Evolutionary conservation across 1,140 invertebrate genomes (phyloP).

Genomic region (Drosophila azteca): DNA sequence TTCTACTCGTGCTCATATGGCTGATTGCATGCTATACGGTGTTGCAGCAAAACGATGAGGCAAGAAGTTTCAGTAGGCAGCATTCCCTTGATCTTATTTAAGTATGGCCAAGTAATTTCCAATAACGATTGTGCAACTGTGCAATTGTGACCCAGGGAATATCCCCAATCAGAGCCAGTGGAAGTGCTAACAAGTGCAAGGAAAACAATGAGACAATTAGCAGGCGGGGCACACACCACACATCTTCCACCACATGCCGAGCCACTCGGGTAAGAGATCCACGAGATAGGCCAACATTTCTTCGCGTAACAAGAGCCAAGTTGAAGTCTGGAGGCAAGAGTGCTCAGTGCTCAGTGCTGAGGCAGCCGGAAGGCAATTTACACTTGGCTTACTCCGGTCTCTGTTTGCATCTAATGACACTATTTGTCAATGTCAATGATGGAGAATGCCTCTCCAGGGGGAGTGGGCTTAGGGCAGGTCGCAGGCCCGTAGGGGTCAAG

Average conservation of each 20-base stretch:
- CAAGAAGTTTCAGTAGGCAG: not conserved
- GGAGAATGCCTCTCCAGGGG: not conserved
- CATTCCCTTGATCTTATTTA: constrained; percentile 6
- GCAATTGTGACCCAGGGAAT: constrained; percentile 1
- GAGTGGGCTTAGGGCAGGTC: constrained; percentile 31
- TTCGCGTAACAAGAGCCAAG: constrained; percentile 69
- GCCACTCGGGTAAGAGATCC: constrained; percentile 12
- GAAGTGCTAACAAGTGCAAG: constrained; percentile 38
- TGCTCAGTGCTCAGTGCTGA: constrained; percentile 5
- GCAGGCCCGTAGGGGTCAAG: constrained; percentile 60
- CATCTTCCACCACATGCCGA: constrained; percentile 33
- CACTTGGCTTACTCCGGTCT: constrained; percentile 52
- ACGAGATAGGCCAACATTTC: constrained; percentile 53
- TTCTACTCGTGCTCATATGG: constrained; percentile 48
- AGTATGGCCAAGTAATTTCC: not conserved
- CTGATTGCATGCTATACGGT: constrained; percentile 53
- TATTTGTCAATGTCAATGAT: constrained; percentile 71
- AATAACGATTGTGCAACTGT: constrained; percentile 4
- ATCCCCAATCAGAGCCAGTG: constrained; percentile 23
- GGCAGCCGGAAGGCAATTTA: constrained; percentile 69
- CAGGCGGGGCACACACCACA: constrained; percentile 28
- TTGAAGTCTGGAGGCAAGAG: constrained; percentile 39
- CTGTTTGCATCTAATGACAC: constrained; percentile 59
- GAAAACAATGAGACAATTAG: constrained; percentile 46
- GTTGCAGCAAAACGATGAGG: constrained; percentile 47